Conservation (phyloP, 2,797 vertebrate genomes). For the Urophycis tenuis region DNA sequence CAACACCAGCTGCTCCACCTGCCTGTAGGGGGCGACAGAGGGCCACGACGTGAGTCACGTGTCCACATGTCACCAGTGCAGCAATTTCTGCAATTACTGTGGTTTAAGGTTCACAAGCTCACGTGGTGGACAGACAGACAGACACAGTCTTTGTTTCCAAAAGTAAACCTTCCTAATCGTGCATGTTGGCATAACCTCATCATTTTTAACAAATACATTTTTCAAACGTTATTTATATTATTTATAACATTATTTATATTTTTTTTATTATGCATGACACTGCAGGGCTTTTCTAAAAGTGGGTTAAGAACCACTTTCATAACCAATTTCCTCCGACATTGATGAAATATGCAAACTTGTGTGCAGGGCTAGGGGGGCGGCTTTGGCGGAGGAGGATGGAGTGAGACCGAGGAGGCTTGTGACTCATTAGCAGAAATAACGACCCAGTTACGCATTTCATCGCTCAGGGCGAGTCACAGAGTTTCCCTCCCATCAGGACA, state of each 20-base stretch:
- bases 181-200: not conserved
- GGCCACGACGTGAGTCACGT: not conserved
- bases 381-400: not conserved
- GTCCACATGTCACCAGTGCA: not conserved
- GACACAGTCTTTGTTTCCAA: too few species aligned
- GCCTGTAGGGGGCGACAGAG: constrained; percentile 68
- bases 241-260: not conserved
- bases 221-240: not conserved
- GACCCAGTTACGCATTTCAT: not conserved
- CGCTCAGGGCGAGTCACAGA: not conserved
- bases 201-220: not conserved
- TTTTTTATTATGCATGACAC: not conserved
- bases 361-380: not conserved
- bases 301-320: not conserved
- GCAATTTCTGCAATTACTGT: not conserved
- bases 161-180: not conserved
- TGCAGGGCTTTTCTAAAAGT: not conserved
- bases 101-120: not conserved
- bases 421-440: not conserved
- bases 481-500: not conserved
- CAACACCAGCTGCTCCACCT: constrained; percentile 93
- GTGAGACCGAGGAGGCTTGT: not conserved
- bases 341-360: not conserved
- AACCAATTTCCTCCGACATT: not conserved
- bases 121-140: not conserved